Base-by-base conservation (phyloP, 92 coral and sea anemone species). In the Umimayanthus kanabou region DNA sequence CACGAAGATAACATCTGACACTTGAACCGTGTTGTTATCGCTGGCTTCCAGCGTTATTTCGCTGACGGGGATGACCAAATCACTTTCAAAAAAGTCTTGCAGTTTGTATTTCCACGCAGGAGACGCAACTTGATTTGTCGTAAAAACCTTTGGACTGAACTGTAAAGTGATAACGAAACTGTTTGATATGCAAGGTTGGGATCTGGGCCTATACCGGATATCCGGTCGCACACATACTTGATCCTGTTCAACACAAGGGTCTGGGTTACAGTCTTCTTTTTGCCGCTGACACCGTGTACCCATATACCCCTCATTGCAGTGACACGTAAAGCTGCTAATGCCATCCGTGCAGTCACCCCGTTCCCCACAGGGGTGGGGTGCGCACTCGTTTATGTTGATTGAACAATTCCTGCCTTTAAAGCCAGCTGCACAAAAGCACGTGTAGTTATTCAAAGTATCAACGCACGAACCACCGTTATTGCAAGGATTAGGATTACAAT, bases 231-330 rank as follows among this genome's bases (percentile, higher is more conserved):
- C 78, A 89, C 94, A 96, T 49, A 86, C 76, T 76, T 91, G 76
- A 50, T 87, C 73, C 16, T 73, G 69, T 25, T 72, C 11, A 5
- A 22, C 74, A 84, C 96, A 97, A 0, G 91, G 47, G 15, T 89
- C 49, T 61, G 58, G 29, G 22, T 33, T 22, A 76, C 99, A 95
- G 58, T 90, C 94, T 8, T 80, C 85, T 82, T 45, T 61, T 47
- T 69, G 85, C 64, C 94, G 49, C 43, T 94, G 92, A 85, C 99
- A 97, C 43, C 70, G 95, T 75, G 97, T 85, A 8, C 95, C 95
- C 5, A 55, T 75, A 80, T 74, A 97, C 3, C 94, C 97, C 37
- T 93, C 93, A 53, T 58, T 18, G 65, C 99, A 97, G 70, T 81
- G n/a, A 79, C 99, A 97, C 15, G 83, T 90, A 43, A 97, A 93